Percentiles rank a stretch among this genome's conserved stretches.
phyloP scores from a whole-genome alignment of 2,888 invertebrate genomes.

The Clitarchus hookeri region DNA sequence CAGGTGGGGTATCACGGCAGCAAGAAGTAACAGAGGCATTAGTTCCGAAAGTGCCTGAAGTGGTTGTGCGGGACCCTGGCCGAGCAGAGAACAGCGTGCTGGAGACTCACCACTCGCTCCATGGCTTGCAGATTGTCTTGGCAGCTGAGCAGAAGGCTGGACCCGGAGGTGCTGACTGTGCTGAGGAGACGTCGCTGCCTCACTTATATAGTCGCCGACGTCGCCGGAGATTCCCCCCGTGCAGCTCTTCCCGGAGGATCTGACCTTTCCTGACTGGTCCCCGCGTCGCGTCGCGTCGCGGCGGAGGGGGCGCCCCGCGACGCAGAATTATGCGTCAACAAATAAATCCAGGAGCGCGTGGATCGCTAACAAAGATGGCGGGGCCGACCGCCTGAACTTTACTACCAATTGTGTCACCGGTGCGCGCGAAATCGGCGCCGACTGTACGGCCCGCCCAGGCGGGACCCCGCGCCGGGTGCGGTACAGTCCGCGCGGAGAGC shows the following conservation, averaged over 20 bases:
- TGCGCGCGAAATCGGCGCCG: background rate
- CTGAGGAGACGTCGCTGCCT: background rate
- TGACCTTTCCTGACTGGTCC: background rate
- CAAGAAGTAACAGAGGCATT: too few relatives aligned
- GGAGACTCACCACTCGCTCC: background rate
- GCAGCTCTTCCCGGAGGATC: background rate
- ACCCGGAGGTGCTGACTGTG: background rate
- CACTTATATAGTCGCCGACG: background rate
- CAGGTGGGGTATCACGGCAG: too few relatives aligned
- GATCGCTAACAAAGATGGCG: background rate
- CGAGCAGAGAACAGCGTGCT: too few relatives aligned
- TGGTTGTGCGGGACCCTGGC: too few relatives aligned
- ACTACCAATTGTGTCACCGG: background rate
- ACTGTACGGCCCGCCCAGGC: constrained; percentile 25
- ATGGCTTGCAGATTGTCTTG: background rate
- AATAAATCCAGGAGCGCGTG: constrained; percentile 11
- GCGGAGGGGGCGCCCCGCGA: background rate
- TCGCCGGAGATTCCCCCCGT: background rate
- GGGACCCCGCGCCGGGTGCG: constrained; percentile 10
- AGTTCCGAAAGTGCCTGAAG: too few relatives aligned
- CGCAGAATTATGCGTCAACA: background rate
- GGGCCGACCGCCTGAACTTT: background rate
- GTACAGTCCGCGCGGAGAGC: background rate
- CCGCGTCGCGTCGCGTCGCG: background rate
- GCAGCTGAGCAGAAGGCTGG: background rate